Evolutionary conservation across 2,888 invertebrate species (phyloP).

Genomic region (Drosophila sordidula): DNA sequence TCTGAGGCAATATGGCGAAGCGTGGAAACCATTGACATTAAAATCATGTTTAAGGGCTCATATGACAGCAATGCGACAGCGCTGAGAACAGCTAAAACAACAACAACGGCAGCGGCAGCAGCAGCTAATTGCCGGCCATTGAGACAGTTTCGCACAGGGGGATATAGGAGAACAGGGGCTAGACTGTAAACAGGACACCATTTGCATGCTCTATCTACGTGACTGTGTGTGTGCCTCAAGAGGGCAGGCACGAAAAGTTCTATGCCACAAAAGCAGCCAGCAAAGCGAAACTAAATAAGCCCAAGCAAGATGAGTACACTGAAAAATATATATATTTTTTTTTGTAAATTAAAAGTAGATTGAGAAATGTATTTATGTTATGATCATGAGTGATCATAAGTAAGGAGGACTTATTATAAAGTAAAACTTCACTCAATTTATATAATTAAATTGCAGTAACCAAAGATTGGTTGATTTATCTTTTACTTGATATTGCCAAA

Average conservation of each 20-base stretch:
- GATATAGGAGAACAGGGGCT: slow-evolving; percentile 25
- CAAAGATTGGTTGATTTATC: no score
- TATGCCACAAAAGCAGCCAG: slow-evolving; percentile 29
- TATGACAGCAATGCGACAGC: slow-evolving; percentile 71
- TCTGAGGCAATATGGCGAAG: slow-evolving; percentile 42
- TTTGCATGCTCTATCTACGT: slow-evolving; percentile 41
- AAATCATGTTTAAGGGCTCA: slow-evolving; percentile 82
- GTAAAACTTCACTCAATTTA: no score
- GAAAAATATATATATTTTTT: slow-evolving; percentile 14
- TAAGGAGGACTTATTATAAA: no score
- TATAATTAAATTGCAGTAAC: no score
- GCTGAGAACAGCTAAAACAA: slow-evolving; percentile 33
- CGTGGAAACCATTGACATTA: slow-evolving; percentile 81
- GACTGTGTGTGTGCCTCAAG: slow-evolving; percentile 18
- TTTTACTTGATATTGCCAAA: no score
- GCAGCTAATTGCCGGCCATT: slow-evolving; percentile 72
- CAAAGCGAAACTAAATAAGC: slow-evolving; percentile 19
- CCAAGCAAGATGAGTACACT: slow-evolving; percentile 23
- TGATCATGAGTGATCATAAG: no score
- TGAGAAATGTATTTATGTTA: neutral
- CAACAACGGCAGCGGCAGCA: slow-evolving; percentile 27
- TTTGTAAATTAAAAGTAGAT: neutral
- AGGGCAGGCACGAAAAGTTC: slow-evolving; percentile 36
- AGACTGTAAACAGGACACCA: slow-evolving; percentile 57
- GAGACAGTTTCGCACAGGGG: slow-evolving; percentile 58